Conservation (phyloP, 2,113 vertebrate genomes). For the Struthio camelus region DNA sequence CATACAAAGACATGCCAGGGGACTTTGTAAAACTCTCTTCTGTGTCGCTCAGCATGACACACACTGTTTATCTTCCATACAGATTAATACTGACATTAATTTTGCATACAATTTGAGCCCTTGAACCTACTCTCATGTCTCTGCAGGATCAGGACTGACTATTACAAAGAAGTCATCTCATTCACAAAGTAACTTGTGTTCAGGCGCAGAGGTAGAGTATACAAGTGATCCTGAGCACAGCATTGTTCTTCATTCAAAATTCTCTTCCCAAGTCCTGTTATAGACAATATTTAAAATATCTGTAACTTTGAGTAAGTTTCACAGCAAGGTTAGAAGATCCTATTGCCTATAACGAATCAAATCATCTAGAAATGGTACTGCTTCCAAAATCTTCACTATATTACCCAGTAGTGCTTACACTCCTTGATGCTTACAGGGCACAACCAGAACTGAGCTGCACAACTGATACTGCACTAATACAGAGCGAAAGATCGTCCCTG, state of each 20-base stretch:
- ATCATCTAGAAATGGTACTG: not conserved
- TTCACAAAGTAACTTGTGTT: not conserved
- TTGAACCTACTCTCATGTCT: not conserved
- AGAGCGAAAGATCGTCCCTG: not conserved
- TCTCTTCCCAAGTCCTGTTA: not conserved
- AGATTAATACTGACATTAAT: not conserved
- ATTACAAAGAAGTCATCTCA: not conserved
- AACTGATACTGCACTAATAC: rapidly evolving
- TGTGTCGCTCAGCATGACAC: not conserved
- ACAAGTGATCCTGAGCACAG: not conserved
- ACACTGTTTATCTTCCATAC: not conserved
- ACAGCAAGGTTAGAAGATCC: not conserved
- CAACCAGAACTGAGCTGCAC: not conserved
- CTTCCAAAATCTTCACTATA: not conserved
- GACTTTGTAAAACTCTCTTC: not conserved
- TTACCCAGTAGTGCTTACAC: not conserved
- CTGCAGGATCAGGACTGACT: not conserved
- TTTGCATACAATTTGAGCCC: not conserved
- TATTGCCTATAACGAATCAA: not conserved
- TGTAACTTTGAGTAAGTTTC: not conserved
- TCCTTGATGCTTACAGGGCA: not conserved
- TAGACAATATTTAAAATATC: not conserved
- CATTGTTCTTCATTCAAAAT: not conserved
- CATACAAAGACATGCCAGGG: not conserved
- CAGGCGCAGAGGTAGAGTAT: not conserved